Evolutionary conservation across 2,888 invertebrate genomes (phyloP).

Genomic region (Corbicula japonica): DNA sequence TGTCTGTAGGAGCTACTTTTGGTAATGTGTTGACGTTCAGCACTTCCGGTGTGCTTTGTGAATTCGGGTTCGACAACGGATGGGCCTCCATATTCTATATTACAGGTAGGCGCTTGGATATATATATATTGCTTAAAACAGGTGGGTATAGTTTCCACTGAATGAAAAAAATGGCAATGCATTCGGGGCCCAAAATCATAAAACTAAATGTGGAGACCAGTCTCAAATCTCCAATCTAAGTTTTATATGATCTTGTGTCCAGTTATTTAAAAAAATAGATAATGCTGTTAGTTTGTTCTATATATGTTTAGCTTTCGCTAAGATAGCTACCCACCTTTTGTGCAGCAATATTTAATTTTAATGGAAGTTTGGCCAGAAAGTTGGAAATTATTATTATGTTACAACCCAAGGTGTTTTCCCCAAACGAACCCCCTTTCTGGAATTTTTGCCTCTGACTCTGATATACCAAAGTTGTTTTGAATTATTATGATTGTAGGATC

Average conservation of each 20-base stretch:
- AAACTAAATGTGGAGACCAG: too few species aligned
- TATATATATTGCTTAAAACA: too few species aligned
- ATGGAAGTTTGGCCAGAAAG: too few species aligned
- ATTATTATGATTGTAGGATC: constrained; percentile 62
- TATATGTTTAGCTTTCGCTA: neutral
- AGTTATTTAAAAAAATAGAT: neutral
- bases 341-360: neutral
- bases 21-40: constrained; percentile 90
- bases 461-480: neutral
- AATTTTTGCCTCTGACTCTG: too few species aligned
- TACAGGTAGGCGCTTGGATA: constrained; percentile 75
- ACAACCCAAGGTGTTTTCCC: too few species aligned
- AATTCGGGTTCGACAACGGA: constrained; percentile 78
- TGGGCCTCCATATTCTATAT: constrained; percentile 83
- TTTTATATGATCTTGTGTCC: too few species aligned
- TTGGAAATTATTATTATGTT: too few species aligned
- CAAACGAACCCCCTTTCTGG: too few species aligned
- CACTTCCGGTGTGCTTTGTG: constrained; percentile 77
- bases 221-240: too few species aligned
- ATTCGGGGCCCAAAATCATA: too few species aligned
- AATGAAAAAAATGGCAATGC: too few species aligned
- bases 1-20: constrained; percentile 91
- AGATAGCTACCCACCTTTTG: neutral
- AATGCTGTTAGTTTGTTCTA: neutral
- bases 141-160: too few species aligned